Conservation (phyloP, 2,888 invertebrate genomes). For the Limnephilus marmoratus region DNA sequence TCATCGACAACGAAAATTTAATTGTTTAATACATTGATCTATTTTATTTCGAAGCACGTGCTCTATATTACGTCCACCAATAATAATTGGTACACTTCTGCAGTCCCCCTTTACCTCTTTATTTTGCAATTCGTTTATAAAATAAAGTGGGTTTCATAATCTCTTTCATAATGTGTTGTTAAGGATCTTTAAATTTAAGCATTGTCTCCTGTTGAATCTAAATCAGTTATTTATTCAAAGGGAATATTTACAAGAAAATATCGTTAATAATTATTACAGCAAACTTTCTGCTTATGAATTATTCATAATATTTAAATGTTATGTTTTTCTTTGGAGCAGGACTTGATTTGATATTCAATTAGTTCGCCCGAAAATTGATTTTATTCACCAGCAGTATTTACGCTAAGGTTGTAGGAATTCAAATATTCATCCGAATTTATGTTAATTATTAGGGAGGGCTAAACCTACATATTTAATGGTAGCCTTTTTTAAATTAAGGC, state of each 20-base stretch:
- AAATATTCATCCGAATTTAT: conserved; percentile 10
- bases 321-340: background rate
- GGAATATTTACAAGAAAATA: background rate
- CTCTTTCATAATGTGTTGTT: background rate
- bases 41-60: background rate
- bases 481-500: no score
- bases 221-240: background rate
- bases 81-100: background rate
- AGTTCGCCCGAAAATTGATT: background rate
- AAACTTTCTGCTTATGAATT: background rate
- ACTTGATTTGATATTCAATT: background rate
- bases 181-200: background rate
- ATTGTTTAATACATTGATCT: no score
- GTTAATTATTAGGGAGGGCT: background rate
- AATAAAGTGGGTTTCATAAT: no score
- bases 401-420: background rate
- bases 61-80: background rate
- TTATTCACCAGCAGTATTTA: conserved; percentile 20
- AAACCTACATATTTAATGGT: no score
- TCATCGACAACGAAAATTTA: no score
- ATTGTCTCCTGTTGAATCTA: background rate
- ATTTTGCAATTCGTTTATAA: background rate
- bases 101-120: background rate
- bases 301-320: background rate
- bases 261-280: background rate